Base-by-base conservation (phyloP, 2,113 vertebrate species). In the Amazona guildingii region DNA sequence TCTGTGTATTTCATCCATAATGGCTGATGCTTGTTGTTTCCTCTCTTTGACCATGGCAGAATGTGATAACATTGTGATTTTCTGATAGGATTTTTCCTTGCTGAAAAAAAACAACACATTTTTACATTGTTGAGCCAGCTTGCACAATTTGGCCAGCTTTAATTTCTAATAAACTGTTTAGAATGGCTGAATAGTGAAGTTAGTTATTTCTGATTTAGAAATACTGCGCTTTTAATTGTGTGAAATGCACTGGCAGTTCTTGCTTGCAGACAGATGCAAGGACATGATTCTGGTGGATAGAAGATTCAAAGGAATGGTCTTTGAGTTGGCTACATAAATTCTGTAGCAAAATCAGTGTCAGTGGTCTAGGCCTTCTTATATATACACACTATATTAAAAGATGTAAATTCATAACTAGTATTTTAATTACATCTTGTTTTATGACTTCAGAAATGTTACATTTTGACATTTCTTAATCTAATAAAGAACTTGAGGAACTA, bases 1-100 rank as follows among this genome's bases (percentile, higher is more conserved):
- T 95, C 97, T 98, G 59, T 98, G 98, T 97, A 99, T 98, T 97
- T 99, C 99, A 97, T 98, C 98, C 97, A 99, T 98, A 98, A 99
- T 99, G 94, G 98, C 99, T 55, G 98, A 98, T 28, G 99, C 99
- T 98, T 99, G 99, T 91, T 99, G 97, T 97, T 98, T 99, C 97
- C 98, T 98, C 97, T 99, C 98, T 93, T 98, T 98, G 98, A 98
- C 98, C 98, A 98, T 98, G 96, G 98, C 94, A 76, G 95, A 98
- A 78, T 99, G 98, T 61, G 99, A 99, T 98, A 99, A 98, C 98
- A 98, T 98, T 96, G 87, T 96, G 81, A 96, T 96, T 96, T 90
- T 69, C 96, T 95, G 94, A 33, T 76, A 93, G 3, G 78, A 55
- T 68, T 93, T 97, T 96, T 95, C 90, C 87, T 96, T 80, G 94